These are phyloP conservation scores for Tortrix viridana DNA, from an alignment of 2,888 invertebrate species.

Conservation along the genomic window DNA sequence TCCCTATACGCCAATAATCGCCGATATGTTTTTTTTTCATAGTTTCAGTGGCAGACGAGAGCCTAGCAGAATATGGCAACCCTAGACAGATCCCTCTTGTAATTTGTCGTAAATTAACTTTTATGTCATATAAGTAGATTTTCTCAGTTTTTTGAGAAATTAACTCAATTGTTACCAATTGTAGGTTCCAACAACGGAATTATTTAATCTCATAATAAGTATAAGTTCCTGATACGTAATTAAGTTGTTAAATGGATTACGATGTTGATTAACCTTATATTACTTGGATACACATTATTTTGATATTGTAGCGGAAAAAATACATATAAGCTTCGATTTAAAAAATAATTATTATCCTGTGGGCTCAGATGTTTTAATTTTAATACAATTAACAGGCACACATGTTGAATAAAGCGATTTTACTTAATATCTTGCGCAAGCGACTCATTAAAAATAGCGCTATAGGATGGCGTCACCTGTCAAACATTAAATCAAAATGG, in stretches of 20 bases:
- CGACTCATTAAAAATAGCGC: constrained; percentile 50
- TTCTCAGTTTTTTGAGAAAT: constrained; percentile 28
- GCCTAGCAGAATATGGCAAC: too few relatives aligned
- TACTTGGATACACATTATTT: constrained; percentile 24
- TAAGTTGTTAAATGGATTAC: constrained; percentile 24
- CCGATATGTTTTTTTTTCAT: too few relatives aligned
- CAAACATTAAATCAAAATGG: constrained; percentile 66
- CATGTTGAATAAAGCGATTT: background rate
- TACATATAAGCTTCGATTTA: constrained; percentile 15
- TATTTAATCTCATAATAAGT: constrained; percentile 36
- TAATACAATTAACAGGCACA: constrained; percentile 2
- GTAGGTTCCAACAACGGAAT: constrained; percentile 25
- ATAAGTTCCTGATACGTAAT: constrained; percentile 28
- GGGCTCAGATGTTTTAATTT: constrained; percentile 22
- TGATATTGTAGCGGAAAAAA: too few relatives aligned
- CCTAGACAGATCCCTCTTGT: constrained; percentile 47
- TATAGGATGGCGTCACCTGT: constrained; percentile 63
- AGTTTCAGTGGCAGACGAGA: too few relatives aligned
- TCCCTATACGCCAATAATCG: too few relatives aligned
- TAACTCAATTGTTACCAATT: constrained; percentile 35
- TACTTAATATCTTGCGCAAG: constrained; percentile 34
- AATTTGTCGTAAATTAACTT: constrained; percentile 51
- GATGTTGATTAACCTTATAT: constrained; percentile 18
- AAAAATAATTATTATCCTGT: constrained; percentile 11
- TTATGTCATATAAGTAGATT: constrained; percentile 54